Evolutionary conservation across 64 coral and sea anemone genomes (phyloP).

Genomic region (Trachythela sp.): DNA sequence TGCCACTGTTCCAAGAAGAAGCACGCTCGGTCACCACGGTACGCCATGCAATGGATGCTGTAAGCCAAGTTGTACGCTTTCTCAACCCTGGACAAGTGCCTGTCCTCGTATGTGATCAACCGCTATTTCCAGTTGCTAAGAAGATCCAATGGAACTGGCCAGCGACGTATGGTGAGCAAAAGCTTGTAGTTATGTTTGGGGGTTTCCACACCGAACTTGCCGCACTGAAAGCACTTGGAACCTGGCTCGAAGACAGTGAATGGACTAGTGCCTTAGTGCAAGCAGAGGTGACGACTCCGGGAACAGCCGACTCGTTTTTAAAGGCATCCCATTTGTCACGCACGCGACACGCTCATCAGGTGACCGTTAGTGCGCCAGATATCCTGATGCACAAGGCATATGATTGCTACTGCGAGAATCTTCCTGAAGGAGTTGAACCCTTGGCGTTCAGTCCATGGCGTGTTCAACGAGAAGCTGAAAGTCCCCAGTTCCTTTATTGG

Average conservation of each 20-base stretch:
- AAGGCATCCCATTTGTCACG: conserved; percentile 8
- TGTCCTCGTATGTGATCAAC: not conserved
- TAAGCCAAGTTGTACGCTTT: not conserved
- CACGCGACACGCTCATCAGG: not conserved
- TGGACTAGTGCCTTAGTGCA: not conserved
- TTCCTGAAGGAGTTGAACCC: not conserved
- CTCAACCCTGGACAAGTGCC: not conserved
- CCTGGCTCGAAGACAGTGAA: not conserved
- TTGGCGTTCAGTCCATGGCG: conserved; percentile 30
- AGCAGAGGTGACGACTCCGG: not conserved
- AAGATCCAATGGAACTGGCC: conserved; percentile 7
- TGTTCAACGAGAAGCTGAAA: not conserved
- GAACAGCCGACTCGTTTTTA: conserved; percentile 9
- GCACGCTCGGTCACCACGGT: not conserved
- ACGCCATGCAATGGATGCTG: not conserved
- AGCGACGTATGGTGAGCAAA: not conserved
- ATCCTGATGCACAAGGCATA: conserved; percentile 6
- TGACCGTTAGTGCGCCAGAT: not conserved
- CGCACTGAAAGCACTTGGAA: too few relatives aligned
- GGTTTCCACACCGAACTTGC: too few relatives aligned
- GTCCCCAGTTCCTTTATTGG: conserved; percentile 55
- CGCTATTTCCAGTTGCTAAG: not conserved
- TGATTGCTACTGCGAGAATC: not conserved
- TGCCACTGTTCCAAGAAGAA: not conserved
- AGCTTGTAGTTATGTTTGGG: too few relatives aligned